Evolutionary conservation across 2,797 vertebrate species (phyloP).

Genomic region (Naso thynnoides): DNA sequence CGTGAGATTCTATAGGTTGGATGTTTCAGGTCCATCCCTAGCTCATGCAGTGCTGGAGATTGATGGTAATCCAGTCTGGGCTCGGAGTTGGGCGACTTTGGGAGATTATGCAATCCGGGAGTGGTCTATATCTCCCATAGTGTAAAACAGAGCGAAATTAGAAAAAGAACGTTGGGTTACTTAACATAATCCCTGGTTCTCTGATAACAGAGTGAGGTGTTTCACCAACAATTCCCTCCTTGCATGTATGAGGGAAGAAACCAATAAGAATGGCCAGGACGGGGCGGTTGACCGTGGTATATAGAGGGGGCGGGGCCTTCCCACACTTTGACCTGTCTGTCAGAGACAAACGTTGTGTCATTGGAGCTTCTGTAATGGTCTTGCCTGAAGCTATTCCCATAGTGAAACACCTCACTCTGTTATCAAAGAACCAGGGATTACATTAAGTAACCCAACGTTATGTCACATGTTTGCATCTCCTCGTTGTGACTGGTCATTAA

Average conservation of each 20-base stretch:
- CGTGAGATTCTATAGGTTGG: not conserved
- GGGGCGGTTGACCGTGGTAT: not conserved
- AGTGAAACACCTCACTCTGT: no score
- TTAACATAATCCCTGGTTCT: not conserved
- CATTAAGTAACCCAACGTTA: no score
- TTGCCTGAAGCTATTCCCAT: no score
- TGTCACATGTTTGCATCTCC: no score
- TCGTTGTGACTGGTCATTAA: no score
- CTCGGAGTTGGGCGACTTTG: no score
- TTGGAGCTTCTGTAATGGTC: no score
- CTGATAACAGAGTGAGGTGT: constrained; percentile 15
- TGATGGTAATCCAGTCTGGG: no score
- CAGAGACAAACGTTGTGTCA: no score
- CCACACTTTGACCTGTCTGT: not conserved
- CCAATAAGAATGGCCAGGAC: not conserved
- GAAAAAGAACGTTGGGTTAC: constrained; percentile 18
- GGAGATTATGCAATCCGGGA: not conserved
- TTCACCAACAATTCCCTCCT: constrained; percentile 3
- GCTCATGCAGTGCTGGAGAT: not conserved
- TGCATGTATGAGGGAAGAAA: constrained; percentile 9
- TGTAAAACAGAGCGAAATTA: not conserved
- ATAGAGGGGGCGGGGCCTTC: not conserved
- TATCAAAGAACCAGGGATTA: no score
- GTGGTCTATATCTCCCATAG: no score
- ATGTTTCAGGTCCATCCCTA: not conserved